These are phyloP conservation scores for Agonum fuliginosum DNA, from an alignment of 2,888 invertebrate species.

Conservation along the genomic window DNA sequence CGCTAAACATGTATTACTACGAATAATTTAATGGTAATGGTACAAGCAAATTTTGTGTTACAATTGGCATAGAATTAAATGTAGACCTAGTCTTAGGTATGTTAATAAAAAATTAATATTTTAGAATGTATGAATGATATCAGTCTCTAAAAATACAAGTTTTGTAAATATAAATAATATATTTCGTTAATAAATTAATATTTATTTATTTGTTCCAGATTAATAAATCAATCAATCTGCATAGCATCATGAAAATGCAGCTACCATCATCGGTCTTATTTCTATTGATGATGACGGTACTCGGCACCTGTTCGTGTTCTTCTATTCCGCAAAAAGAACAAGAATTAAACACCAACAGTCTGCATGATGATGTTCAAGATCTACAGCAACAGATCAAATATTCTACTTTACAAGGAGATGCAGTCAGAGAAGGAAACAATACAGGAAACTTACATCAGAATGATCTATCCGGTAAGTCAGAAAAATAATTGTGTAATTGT, in stretches of 20 bases:
- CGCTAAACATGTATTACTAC: too few relatives aligned
- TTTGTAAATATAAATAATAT: not conserved
- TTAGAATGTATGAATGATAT: not conserved
- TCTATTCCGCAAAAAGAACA: not conserved
- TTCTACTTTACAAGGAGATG: not conserved
- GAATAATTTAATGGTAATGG: too few relatives aligned
- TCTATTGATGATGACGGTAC: not conserved
- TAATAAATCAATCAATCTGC: not conserved
- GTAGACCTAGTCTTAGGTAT: too few relatives aligned
- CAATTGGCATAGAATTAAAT: too few relatives aligned
- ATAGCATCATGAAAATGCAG: not conserved
- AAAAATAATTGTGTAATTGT: not conserved
- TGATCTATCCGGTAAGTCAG: not conserved
- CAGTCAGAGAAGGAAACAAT: not conserved
- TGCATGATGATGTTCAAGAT: not conserved
- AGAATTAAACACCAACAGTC: not conserved
- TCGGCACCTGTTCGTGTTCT: not conserved
- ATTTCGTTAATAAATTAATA: not conserved
- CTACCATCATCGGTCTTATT: not conserved
- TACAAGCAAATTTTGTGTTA: too few relatives aligned
- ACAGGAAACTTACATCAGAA: not conserved
- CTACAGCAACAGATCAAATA: slow-evolving; percentile 7
- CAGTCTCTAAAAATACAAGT: not conserved
- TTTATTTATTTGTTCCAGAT: not conserved
- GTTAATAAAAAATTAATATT: not conserved